Base-by-base conservation (phyloP, 1,140 invertebrate genomes). In the Leptinotarsa defecta region DNA sequence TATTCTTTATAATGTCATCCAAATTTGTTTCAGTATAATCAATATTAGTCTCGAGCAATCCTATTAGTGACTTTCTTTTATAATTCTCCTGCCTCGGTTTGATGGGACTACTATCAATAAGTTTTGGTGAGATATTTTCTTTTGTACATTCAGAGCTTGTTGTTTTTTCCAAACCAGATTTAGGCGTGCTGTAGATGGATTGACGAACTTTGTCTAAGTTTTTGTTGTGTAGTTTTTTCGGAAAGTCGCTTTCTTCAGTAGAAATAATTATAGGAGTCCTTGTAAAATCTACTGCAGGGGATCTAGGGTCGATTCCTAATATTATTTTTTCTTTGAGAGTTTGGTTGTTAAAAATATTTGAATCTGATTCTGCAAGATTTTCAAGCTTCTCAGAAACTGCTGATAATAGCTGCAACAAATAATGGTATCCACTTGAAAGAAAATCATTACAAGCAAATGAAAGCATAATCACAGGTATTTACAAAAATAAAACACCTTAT, bases 241-340 rank as follows among this genome's bases (percentile, higher is more conserved):
- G 72, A 61, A 84, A 82, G 62, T 84, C 83, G 34, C 82, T 82
- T 27, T 77, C 62, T 48, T 64, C n/a, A 15, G 61, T 48, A 43
- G 68, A 62, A 19, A 87, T 82, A 57, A 87, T 82, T 24, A 87
- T 87, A 2, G 87, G 87, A 15, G 87, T 88, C 34, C 87, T 83
- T 57, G 84, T 82, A 57, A 88, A 83, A n/a, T 86, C 86, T 11
- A 85, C 65, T 24, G 83, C 85, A 3, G 87, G 87, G 2, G 87
- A 88, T 2, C 87, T 83, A 0, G 87, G 87, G 85, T 88, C 87
- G n/a, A 82, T 73, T 49, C 74, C 77, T 24, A 79, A 48, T 20
- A 65, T 13, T 52, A 77, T 57, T 27, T 74, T 64, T 48, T 79
- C 77, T n/a, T 71, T 71, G 15, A 86, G 83, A 4, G 85, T 85